A percentile compares a stretch with the other conserved stretches of the same genome.
phyloP scores from a whole-genome alignment of 1,140 invertebrate species.

The Macrobrachium rosenbergii region DNA sequence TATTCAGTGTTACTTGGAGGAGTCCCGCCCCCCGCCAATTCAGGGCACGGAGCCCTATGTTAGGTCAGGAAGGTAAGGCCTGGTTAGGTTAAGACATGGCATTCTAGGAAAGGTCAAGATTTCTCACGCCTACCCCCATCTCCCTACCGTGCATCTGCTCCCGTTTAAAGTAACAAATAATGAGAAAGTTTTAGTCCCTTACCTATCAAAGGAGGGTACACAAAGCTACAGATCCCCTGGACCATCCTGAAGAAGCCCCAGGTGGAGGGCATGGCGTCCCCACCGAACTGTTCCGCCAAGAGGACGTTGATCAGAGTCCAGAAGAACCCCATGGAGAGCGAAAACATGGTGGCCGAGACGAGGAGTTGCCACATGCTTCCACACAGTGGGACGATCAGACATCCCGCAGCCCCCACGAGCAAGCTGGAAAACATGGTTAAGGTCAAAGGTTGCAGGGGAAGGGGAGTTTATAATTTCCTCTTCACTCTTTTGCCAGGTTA shows the following conservation, averaged over 20 bases:
- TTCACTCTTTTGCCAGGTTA: neutral
- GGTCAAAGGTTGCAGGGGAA: too few relatives aligned
- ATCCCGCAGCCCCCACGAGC: conserved; percentile 20
- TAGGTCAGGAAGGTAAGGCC: too few relatives aligned
- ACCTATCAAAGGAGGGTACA: conserved; percentile 51
- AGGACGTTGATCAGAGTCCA: conserved; percentile 38
- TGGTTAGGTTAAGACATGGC: too few relatives aligned
- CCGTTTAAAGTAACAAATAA: too few relatives aligned
- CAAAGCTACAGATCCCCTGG: conserved; percentile 34
- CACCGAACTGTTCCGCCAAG: conserved; percentile 37
- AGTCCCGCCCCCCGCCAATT: too few relatives aligned
- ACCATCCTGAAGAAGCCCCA: conserved; percentile 59
- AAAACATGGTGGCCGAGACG: neutral
- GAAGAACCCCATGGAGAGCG: conserved; percentile 45
- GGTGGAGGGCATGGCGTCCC: conserved; percentile 37
- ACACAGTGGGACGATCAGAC: conserved; percentile 11
- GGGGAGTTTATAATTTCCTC: neutral
- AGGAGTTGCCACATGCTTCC: conserved; percentile 32
- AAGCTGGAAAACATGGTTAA: conserved; percentile 7
- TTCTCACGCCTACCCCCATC: too few relatives aligned
- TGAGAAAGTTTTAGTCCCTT: neutral
- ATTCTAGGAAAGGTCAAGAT: too few relatives aligned
- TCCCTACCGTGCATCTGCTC: too few relatives aligned
- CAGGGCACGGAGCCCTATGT: too few relatives aligned
- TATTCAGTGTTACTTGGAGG: too few relatives aligned